Conservation (phyloP, 2,888 invertebrate species). For the Meloe dianella region DNA sequence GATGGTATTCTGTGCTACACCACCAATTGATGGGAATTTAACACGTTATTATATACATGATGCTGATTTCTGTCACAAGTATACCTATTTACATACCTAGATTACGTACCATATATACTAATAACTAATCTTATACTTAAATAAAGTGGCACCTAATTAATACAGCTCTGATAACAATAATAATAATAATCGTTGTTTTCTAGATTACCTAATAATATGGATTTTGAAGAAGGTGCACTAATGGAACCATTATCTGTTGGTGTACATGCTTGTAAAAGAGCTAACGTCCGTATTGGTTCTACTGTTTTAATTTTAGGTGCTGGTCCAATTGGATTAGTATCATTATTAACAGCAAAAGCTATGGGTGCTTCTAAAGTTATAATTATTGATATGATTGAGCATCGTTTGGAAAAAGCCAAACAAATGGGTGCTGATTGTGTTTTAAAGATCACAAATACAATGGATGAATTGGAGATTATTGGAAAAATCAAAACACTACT, state of each 20-base stretch:
- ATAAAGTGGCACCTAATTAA: no score
- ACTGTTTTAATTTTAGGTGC: constrained; percentile 80
- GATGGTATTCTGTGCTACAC: constrained; percentile 91
- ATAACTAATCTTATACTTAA: no score
- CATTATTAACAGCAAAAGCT: constrained; percentile 78
- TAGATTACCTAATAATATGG: constrained; percentile 88
- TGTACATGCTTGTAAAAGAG: constrained; percentile 90
- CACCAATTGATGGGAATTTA: constrained; percentile 90
- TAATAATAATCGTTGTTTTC: not conserved
- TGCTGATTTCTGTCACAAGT: constrained; percentile 88
- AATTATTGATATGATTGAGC: constrained; percentile 78
- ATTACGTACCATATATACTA: no score
- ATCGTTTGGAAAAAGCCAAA: constrained; percentile 74
- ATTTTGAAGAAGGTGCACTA: constrained; percentile 91
- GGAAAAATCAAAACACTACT: constrained; percentile 66
- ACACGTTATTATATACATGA: constrained; percentile 87
- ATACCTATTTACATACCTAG: no score
- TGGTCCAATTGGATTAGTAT: constrained; percentile 88
- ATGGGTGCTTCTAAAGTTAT: constrained; percentile 83
- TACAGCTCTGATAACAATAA: constrained; percentile 6
- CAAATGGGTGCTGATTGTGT: constrained; percentile 78
- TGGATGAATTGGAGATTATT: constrained; percentile 66
- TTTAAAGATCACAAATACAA: constrained; percentile 64
- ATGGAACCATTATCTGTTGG: constrained; percentile 93
- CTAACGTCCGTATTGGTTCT: constrained; percentile 74